phyloP scores from a whole-genome alignment of 2,113 vertebrate species.

The Sakesphorus luctuosus region DNA sequence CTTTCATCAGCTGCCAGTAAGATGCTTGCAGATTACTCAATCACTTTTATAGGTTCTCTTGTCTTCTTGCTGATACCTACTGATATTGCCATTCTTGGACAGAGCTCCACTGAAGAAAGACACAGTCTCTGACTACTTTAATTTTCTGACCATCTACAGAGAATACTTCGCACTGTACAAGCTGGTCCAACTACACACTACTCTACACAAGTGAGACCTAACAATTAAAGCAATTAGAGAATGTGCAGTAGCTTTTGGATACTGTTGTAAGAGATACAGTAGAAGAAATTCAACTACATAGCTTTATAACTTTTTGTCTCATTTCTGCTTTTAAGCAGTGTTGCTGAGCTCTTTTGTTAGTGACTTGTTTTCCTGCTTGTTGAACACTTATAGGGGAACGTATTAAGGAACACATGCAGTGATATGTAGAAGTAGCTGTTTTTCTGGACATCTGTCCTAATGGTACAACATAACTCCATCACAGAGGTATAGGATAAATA shows the following conservation, averaged over 20 bases:
- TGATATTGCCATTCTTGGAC: not conserved
- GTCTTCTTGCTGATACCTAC: not conserved
- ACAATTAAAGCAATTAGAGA: accelerated
- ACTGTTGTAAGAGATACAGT: not conserved
- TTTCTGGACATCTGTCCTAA: not conserved
- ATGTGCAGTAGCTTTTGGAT: not conserved
- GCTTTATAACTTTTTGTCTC: not conserved
- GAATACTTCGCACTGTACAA: not conserved
- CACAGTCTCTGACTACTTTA: not conserved
- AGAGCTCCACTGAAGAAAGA: not conserved
- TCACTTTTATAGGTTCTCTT: not conserved
- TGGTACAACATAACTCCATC: not conserved
- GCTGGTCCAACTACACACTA: not conserved
- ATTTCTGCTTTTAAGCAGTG: not conserved
- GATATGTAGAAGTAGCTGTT: not conserved
- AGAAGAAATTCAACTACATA: not conserved
- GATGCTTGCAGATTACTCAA: not conserved
- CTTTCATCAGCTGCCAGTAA: not conserved
- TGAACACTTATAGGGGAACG: not conserved
- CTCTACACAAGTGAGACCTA: not conserved
- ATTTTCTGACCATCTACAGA: not conserved
- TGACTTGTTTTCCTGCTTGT: not conserved
- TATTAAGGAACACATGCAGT: not conserved
- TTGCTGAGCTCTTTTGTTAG: not conserved
- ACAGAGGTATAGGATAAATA: not conserved